Base-by-base conservation (phyloP, 2,888 invertebrate species). In the Heliothis peltigera region DNA sequence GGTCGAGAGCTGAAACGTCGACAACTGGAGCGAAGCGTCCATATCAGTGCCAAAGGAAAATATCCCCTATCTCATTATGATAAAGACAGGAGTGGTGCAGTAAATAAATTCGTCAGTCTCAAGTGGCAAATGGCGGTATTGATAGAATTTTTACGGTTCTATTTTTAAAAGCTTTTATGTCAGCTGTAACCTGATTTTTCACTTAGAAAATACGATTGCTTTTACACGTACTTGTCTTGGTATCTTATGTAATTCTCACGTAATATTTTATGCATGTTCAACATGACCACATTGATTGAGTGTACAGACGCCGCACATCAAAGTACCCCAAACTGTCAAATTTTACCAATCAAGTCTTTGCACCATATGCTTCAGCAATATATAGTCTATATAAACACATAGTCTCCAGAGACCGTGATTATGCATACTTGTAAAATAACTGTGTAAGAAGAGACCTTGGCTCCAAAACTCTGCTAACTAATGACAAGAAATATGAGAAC, bases 121-220 rank as follows among this genome's bases (percentile, higher is more conserved):
- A 76, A 84, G 84, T 82, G 84, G 81, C 82, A 88, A 91, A 87
- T 86, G 84, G 84, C 77, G 83, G 84, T 87, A 88, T 88, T 89
- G 91, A 91, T 90, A 90, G 86, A 89, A 87, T 87, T 91, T 77
- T 87, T 84, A 85, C 82, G 83, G 80, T 83, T 84, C 78, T 79
- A 83, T 87, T 88, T 84, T 84, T 83, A 84, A 86, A 49, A 75
- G 80, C 84, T 84, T 89, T 89, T 85, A 86, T 83, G 81, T 84
- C 75, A 78, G 64, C 67, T 63, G 79, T 87, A 89, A 89, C 83
- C 79, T 75, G 84, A 87, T 88, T 89, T 87, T 84, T 82, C 79
- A 75, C 82, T 83, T 59, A 35, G 46, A 21, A 49, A 46, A 62
- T 58, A 60, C 48, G 47, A 56, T 58, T 52, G 57, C 35, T 48